Base-by-base conservation (phyloP, 2,797 vertebrate genomes). In the Otus scops region DNA sequence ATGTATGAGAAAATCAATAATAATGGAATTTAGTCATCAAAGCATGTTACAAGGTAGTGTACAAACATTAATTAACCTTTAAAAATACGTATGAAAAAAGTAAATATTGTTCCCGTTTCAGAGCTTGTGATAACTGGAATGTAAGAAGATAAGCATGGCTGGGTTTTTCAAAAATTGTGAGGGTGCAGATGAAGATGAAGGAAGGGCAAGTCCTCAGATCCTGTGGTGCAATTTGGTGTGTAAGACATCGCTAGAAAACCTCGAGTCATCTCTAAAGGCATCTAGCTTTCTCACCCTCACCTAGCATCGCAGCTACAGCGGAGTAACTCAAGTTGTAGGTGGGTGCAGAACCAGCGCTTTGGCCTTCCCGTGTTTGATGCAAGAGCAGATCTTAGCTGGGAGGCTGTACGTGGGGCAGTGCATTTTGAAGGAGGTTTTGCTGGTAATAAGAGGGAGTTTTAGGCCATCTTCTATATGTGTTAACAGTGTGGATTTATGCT, bases 61-160 rank as follows among this genome's bases (percentile, higher is more conserved):
- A 70, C 69, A 85, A 95, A 92, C 68, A 85, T 78, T 93, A 93
- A 96, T 95, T 96, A 95, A 96, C 94, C 94, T 96, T 97, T 96
- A 92, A 91, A 86, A 91, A 65, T 73, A 64, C 67, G 39, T 36
- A 48, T 19, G 36, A 41, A 51, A 45, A 39, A 83, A 68, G 41
- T 30, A 68, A 68, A 48, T 48, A 16, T 1, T 57, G 50, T n/a
- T 90, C 23, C 61, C 1, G 0, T 43, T 89, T 75, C 47, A 43
- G 50, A 69, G 64, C 54, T 54, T 83, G 30, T 11, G 51, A 7
- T 81, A 92, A 53, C 43, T 30, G 53, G 68, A 82, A 38, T 27
- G 10, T 4, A 41, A 13, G 28, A 85, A 59, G 77, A 45, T 71
- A 50, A 77, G 47, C 41, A 13, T 53, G 64, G 34, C 24, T 82